Percentiles rank a stretch among this genome's conserved stretches.
These are phyloP conservation scores for Eretmocerus hayati DNA, from an alignment of 2,888 invertebrate species.

Conservation along the genomic window DNA sequence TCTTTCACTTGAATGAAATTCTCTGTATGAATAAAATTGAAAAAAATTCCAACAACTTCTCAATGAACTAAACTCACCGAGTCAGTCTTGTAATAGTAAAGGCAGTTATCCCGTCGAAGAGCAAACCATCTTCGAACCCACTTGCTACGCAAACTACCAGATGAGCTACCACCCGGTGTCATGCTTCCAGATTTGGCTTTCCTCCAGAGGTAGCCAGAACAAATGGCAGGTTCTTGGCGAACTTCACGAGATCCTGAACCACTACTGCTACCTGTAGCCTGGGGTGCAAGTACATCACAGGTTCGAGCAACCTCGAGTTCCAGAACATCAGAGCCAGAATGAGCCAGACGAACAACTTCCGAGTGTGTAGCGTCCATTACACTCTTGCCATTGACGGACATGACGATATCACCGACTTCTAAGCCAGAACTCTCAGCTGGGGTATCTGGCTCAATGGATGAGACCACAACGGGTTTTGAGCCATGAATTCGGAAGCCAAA, in stretches of 20 bases:
- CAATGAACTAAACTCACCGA: too few relatives aligned
- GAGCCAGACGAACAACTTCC: constrained; percentile 87
- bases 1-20: too few relatives aligned
- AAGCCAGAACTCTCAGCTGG: constrained; percentile 88
- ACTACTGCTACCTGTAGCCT: constrained; percentile 58
- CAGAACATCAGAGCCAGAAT: constrained; percentile 78
- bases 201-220: constrained; percentile 72
- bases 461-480: constrained; percentile 92
- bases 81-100: constrained; percentile 92
- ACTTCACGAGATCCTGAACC: constrained; percentile 50
- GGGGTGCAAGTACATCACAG: constrained; percentile 68
- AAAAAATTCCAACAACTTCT: neutral
- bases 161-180: too few relatives aligned
- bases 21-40: neutral
- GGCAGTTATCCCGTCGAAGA: constrained; percentile 82
- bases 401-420: constrained; percentile 89
- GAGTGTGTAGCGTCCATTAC: constrained; percentile 90
- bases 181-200: constrained; percentile 55
- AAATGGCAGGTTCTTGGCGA: constrained; percentile 52
- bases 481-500: constrained; percentile 95
- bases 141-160: constrained; percentile 45
- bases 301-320: constrained; percentile 85
- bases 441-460: constrained; percentile 89
- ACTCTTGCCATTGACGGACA: constrained; percentile 83
- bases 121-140: constrained; percentile 92